Conservation (phyloP, 2,888 invertebrate species). For the Perizoma affinitatum region DNA sequence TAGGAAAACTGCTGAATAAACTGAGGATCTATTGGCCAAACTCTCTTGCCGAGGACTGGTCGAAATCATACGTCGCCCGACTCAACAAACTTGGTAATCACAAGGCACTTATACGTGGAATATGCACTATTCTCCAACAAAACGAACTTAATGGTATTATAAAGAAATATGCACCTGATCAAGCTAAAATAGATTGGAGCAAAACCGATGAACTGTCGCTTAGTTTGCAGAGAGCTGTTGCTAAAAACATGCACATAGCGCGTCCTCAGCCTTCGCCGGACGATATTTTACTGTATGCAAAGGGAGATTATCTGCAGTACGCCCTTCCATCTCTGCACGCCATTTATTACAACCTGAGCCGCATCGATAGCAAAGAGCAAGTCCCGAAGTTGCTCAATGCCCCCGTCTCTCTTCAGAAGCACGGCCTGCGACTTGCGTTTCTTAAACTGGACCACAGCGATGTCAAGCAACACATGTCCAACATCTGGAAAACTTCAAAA, state of each 20-base stretch:
- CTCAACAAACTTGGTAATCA: slow-evolving; percentile 48
- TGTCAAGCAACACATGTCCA: slow-evolving; percentile 50
- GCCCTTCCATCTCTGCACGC: slow-evolving; percentile 63
- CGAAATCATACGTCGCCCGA: slow-evolving; percentile 43
- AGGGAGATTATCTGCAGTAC: slow-evolving; percentile 67
- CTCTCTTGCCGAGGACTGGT: slow-evolving; percentile 53
- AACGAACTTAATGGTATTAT: slow-evolving; percentile 50
- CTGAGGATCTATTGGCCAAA: slow-evolving; percentile 64
- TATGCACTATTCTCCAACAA: slow-evolving; percentile 54
- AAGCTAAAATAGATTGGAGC: slow-evolving; percentile 60
- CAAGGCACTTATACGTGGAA: slow-evolving; percentile 53
- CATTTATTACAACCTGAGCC: slow-evolving; percentile 60
- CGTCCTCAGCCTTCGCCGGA: slow-evolving; percentile 63
- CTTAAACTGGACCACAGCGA: slow-evolving; percentile 51
- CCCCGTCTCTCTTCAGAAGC: slow-evolving; percentile 68
- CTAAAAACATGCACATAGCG: slow-evolving; percentile 66
- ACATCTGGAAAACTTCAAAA: slow-evolving; percentile 58
- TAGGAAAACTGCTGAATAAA: slow-evolving; percentile 52
- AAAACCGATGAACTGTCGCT: slow-evolving; percentile 54
- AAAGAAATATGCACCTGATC: slow-evolving; percentile 56
- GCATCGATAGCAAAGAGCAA: slow-evolving; percentile 43
- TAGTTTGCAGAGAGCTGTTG: slow-evolving; percentile 58
- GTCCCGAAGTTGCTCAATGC: slow-evolving; percentile 56
- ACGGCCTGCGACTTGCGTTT: slow-evolving; percentile 62
- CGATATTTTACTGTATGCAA: slow-evolving; percentile 57